These are phyloP conservation scores for Brassicogethes aeneus DNA, from an alignment of 2,888 invertebrate species.

Conservation along the genomic window DNA sequence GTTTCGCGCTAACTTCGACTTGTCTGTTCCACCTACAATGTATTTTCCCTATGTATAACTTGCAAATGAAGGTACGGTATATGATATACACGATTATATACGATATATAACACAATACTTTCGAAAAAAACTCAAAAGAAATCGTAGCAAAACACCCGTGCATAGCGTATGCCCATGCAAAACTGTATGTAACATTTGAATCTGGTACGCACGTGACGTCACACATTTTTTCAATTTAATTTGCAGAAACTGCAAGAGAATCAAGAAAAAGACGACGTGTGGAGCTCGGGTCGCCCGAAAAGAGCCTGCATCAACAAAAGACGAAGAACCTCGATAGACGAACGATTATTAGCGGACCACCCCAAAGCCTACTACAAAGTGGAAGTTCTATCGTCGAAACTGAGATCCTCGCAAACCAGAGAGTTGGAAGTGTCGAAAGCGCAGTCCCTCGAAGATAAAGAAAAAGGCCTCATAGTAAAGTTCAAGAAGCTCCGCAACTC, in stretches of 20 bases:
- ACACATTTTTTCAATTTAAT: no score
- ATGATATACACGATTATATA: no score
- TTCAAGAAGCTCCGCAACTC: slow-evolving; percentile 66
- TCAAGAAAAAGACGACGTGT: slow-evolving; percentile 23
- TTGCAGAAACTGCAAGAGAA: slow-evolving; percentile 22
- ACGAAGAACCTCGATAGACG: slow-evolving; percentile 42
- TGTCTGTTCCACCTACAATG: no score
- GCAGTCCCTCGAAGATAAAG: slow-evolving; percentile 25
- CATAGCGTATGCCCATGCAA: no score
- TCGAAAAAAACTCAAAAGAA: no score
- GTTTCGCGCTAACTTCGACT: no score
- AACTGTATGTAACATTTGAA: no score
- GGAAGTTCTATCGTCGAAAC: slow-evolving; percentile 59
- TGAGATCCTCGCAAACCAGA: slow-evolving; percentile 47
- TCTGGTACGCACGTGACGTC: no score
- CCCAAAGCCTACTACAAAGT: slow-evolving; percentile 56
- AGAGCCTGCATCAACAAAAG: slow-evolving; percentile 29
- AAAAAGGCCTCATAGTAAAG: slow-evolving; percentile 48
- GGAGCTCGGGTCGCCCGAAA: slow-evolving; percentile 36
- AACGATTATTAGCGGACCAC: slow-evolving; percentile 44
- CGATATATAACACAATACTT: no score
- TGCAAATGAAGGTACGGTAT: no score
- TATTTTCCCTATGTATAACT: no score
- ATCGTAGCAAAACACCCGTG: no score
- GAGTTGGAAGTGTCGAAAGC: slow-evolving; percentile 15